Evolutionary conservation across 2,888 invertebrate genomes (phyloP).

Genomic region (Lasioglossum pauxillum): DNA sequence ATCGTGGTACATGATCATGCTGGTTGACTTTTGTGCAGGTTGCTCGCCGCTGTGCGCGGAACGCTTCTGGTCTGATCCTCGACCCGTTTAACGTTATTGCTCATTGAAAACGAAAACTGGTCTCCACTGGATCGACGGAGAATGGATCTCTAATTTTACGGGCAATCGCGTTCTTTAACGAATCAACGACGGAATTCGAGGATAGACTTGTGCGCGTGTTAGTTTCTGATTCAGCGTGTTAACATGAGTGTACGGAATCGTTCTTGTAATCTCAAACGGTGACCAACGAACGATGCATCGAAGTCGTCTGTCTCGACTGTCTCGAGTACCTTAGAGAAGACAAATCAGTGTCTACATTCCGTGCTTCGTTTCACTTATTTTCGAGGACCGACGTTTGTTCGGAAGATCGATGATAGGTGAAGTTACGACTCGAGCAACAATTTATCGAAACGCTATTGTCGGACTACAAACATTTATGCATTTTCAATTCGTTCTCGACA

Average conservation of each 20-base stretch:
- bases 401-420: conserved; percentile 11
- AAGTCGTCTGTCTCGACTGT: background rate
- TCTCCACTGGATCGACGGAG: background rate
- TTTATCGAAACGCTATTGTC: background rate
- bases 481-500: background rate
- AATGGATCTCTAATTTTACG: background rate
- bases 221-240: background rate
- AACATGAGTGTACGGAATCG: background rate
- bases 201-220: conserved; percentile 12
- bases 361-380: conserved; percentile 12
- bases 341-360: background rate
- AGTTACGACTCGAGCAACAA: background rate
- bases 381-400: background rate
- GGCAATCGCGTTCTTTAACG: background rate
- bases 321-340: background rate
- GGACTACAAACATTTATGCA: background rate
- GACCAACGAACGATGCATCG: background rate
- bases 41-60: background rate
- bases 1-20: background rate
- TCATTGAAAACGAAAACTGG: background rate
- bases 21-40: background rate
- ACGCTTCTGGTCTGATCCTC: conserved; percentile 7
- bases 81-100: conserved; percentile 21
- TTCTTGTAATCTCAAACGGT: background rate
- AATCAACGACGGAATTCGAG: background rate